phyloP scores from a whole-genome alignment of 2,113 vertebrate genomes.

The Electrona antarctica region DNA sequence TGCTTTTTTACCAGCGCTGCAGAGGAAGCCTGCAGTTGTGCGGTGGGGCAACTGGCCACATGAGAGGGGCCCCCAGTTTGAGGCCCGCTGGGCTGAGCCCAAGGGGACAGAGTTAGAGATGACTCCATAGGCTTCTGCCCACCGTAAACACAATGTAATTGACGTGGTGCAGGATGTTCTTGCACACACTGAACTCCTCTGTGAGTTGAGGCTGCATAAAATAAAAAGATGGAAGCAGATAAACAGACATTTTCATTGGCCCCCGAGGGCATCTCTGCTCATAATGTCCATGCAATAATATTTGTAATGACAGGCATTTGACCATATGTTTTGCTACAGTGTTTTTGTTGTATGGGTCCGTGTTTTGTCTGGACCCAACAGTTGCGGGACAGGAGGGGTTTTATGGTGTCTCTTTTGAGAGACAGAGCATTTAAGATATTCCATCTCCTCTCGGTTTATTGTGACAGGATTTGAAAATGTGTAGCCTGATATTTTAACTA shows the following conservation, averaged over 20 bases:
- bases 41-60: conserved; percentile 42
- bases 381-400: conserved; percentile 20
- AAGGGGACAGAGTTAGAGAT: conserved; percentile 51
- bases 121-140: conserved; percentile 52
- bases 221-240: conserved; percentile 46
- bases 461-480: conserved; percentile 45
- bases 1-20: conserved; percentile 58
- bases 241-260: conserved; percentile 48
- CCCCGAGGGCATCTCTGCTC: conserved; percentile 53
- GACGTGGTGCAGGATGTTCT: conserved; percentile 54
- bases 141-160: conserved; percentile 65
- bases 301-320: conserved; percentile 55
- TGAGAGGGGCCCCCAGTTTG: conserved; percentile 31
- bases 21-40: conserved; percentile 48
- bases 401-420: conserved; percentile 25
- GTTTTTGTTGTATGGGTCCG: conserved; percentile 47
- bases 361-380: conserved; percentile 63
- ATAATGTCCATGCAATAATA: conserved; percentile 53
- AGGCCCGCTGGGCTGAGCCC: conserved; percentile 26
- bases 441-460: conserved; percentile 55
- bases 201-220: conserved; percentile 40
- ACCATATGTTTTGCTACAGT: conserved; percentile 48
- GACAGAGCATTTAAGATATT: conserved; percentile 43
- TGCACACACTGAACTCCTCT: conserved; percentile 42
- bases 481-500: conserved; percentile 60